Evolutionary conservation across 2,113 vertebrate species (phyloP), one percentile per base, ranked within the genome.

Genomic region (Gila orcuttii): DNA sequence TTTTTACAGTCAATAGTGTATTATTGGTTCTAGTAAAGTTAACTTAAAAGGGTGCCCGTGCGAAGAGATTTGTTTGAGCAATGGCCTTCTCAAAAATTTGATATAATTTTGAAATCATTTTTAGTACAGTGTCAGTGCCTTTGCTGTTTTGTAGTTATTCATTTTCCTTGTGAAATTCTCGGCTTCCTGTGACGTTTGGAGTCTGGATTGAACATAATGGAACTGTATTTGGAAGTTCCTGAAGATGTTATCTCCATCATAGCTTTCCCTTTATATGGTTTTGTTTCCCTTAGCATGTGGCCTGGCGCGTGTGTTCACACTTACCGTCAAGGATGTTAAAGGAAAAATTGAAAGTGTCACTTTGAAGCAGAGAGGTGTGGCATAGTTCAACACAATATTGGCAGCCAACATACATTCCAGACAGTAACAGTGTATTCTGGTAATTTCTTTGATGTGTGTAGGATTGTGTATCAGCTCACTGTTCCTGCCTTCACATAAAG

Each of bases 221-320:
- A 1, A 60, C n/a, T 76, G 69, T 69, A 55, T 77, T 66, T 47
- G 74, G 71, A 80, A 78, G 25, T 45, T 73, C 25, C 19, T 80
- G 39, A 10, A 17, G 79, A 83, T 88, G 31, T 66, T 86, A 88
- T 86, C 87, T 19, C 10, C 64, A 73, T 59, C 52, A 57, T 81
- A 5, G 3, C 1, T 13, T 15, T 33, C 4, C 36, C 6, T 17
- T 28, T 33, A 62, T 19, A 0, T 3, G n/a, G 9, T n/a, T 75
- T 68, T 74, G 60, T 79, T 84, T 86, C 82, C 82, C n/a, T 4
- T 64, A 77, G 4, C 11, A 76, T 19, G 36, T 11, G 25, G 21
- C 11, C 11, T 84, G 45, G 42, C 10, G 17, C 19, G 13, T 31
- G 68, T 77, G 2, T 69, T 77, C 19, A 1, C 45, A 11, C 36